Evolutionary conservation across 2,888 invertebrate genomes (phyloP).

Genomic region (Petrolisthes cinctipes): DNA sequence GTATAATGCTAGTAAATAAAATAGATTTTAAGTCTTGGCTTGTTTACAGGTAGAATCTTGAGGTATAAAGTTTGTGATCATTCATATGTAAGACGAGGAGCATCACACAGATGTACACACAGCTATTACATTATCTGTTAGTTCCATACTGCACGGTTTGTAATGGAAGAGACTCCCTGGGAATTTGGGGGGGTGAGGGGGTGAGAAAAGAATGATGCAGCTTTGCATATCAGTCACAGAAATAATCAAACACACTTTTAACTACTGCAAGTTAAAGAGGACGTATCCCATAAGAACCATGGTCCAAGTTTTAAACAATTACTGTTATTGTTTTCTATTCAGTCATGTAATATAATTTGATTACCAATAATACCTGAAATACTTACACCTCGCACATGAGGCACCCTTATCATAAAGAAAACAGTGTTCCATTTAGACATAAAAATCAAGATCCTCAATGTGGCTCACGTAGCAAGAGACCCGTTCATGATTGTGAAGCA

Average conservation of each 20-base stretch:
- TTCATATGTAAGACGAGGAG: slow-evolving; percentile 57
- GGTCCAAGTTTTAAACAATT: slow-evolving; percentile 10
- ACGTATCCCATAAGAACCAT: slow-evolving; percentile 25
- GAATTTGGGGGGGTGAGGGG: slow-evolving; percentile 37
- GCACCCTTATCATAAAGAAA: slow-evolving; percentile 38
- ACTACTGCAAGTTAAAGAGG: slow-evolving; percentile 24
- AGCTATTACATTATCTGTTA: slow-evolving; percentile 48
- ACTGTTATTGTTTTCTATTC: not conserved
- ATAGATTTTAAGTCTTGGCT: slow-evolving; percentile 62
- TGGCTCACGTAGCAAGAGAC: slow-evolving; percentile 49
- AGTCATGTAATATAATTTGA: slow-evolving; percentile 50
- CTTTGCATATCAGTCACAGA: slow-evolving; percentile 46
- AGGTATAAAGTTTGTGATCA: slow-evolving; percentile 64
- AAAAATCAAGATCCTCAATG: slow-evolving; percentile 38
- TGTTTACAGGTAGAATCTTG: slow-evolving; percentile 63
- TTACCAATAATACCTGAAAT: slow-evolving; percentile 61
- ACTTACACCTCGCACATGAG: slow-evolving; percentile 37
- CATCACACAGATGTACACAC: slow-evolving; percentile 53
- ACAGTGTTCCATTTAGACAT: slow-evolving; percentile 53
- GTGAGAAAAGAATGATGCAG: slow-evolving; percentile 38
- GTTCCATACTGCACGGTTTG: slow-evolving; percentile 50
- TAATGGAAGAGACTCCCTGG: slow-evolving; percentile 57
- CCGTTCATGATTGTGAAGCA: slow-evolving; percentile 58
- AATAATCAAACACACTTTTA: slow-evolving; percentile 47
- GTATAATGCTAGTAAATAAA: slow-evolving; percentile 63